Evolutionary conservation across 2,888 invertebrate species (phyloP), one percentile per base, ranked within the genome.

Genomic region (Eupithecia vulgata): DNA sequence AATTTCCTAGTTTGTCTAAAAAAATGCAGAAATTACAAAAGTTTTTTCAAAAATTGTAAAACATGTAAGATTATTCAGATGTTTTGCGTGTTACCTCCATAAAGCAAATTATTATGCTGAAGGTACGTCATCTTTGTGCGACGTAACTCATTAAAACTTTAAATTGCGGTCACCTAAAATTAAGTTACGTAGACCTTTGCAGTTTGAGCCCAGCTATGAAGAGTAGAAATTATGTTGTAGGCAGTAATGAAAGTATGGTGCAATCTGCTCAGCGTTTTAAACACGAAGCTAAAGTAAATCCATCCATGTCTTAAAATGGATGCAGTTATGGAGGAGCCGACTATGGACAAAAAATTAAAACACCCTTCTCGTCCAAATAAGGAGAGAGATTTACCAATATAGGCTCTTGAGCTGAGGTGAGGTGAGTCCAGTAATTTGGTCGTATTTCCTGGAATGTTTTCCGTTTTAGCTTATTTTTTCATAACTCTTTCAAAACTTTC

Each of bases 131-230:
- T 82, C 79, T 81, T 81, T 79, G 76, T 76, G 76, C 78, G 79
- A 76, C 78, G 80, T 81, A 82, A 82, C 82, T 85, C 86, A 83
- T 85, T 86, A 83, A 84, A 85, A 85, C 81, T 85, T 85, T 84
- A 82, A 82, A 84, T 85, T 83, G 83, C 82, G 83, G 83, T 81
- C 81, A 82, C 83, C 82, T 81, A 82, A 84, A 84, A 86, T 82
- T 81, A 81, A 79, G 79, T 80, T 79, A 80, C 75, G 79, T 76
- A 75, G 76, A 73, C 75, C 75, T 72, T 75, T 74, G 67, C 72
- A 75, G 75, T 76, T 76, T 68, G 77, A 73, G 64, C 40, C 40
- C 21, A 21, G 40, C 65, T 65, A 40, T 65, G n/a, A 40, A 65
- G 65, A 74, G 69, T 72, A 64, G 25, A 67, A 30, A 52, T 75